Percentiles rank a stretch among this genome's conserved stretches.
Evolutionary conservation across 37 sponge, comb jelly and placozoan genomes (phyloP).

Genomic region (Eunapius fragilis): DNA sequence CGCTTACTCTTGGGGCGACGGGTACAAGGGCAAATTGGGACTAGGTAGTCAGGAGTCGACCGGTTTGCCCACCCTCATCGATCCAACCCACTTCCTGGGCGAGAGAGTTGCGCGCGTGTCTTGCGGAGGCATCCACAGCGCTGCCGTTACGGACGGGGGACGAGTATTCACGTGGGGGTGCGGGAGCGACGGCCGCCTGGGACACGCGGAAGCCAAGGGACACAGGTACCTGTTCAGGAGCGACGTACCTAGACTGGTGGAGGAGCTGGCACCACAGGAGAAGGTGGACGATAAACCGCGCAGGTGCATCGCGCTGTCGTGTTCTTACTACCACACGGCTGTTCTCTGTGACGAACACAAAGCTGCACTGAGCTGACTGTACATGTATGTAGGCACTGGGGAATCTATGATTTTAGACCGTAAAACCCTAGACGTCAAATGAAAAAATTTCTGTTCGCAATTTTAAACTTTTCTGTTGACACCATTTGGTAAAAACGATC

Average conservation of each 20-base stretch:
- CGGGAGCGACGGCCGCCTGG: conserved; percentile 75
- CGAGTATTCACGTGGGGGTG: conserved; percentile 73
- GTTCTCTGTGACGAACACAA: conserved; percentile 8
- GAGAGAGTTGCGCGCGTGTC: conserved; percentile 34
- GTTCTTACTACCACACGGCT: conserved; percentile 68
- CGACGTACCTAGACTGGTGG: conserved; percentile 51
- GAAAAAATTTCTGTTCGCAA: too few species aligned
- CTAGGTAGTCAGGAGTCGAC: conserved; percentile 29
- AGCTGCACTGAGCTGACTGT: too few species aligned
- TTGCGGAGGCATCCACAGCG: conserved; percentile 67
- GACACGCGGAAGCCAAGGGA: conserved; percentile 69
- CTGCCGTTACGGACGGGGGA: conserved; percentile 48
- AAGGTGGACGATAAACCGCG: background rate
- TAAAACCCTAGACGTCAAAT: too few species aligned
- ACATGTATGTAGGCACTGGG: too few species aligned
- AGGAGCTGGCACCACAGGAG: too few species aligned
- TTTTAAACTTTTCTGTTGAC: too few species aligned
- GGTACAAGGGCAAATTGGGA: conserved; percentile 74
- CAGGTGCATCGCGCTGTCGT: conserved; percentile 3
- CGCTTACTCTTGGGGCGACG: conserved; percentile 82
- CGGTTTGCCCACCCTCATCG: conserved; percentile 29
- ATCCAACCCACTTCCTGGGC: conserved; percentile 30
- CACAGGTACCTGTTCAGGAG: conserved; percentile 63
- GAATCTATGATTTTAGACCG: too few species aligned
- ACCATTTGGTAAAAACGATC: too few species aligned